These are phyloP conservation scores for Leucophenga montana DNA, from an alignment of 2,888 invertebrate genomes.

Conservation along the genomic window DNA sequence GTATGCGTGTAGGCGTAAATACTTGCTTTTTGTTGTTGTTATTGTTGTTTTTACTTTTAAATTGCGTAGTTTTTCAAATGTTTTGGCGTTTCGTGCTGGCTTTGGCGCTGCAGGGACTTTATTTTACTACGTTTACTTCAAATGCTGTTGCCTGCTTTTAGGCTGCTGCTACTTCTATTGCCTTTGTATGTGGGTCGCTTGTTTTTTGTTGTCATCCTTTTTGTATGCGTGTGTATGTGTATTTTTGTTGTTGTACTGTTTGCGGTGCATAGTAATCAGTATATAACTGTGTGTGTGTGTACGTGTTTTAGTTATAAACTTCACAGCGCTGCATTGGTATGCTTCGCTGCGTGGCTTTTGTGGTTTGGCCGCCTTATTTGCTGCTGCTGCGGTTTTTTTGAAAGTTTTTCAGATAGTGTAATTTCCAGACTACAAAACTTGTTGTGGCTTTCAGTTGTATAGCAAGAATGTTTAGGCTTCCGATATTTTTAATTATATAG, in stretches of 20 bases:
- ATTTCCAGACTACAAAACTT: too few species aligned
- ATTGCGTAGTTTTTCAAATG: constrained; percentile 51
- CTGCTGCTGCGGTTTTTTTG: not conserved
- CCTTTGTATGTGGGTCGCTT: constrained; percentile 48
- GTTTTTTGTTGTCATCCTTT: constrained; percentile 27
- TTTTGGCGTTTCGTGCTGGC: not conserved
- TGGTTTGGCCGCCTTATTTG: not conserved
- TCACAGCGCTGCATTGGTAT: not conserved
- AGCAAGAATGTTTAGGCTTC: constrained; percentile 34
- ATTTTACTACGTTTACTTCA: constrained; percentile 36
- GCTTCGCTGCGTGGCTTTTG: not conserved
- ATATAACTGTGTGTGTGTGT: not conserved
- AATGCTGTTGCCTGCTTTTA: constrained; percentile 28
- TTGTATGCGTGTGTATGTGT: not conserved
- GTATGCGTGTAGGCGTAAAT: constrained; percentile 4
- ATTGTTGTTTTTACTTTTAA: constrained; percentile 38
- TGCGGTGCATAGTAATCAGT: constrained; percentile 56
- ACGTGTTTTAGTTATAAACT: constrained; percentile 10
- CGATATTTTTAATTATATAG: constrained; percentile 26
- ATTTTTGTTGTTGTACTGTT: constrained; percentile 22
- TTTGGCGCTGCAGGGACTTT: constrained; percentile 31
- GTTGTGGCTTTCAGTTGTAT: not conserved
- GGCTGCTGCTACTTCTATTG: constrained; percentile 17
- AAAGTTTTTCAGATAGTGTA: too few species aligned
- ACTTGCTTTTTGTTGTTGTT: constrained; percentile 33